phyloP scores from a whole-genome alignment of 2,888 invertebrate species.

The Ferdinandea cuprea region DNA sequence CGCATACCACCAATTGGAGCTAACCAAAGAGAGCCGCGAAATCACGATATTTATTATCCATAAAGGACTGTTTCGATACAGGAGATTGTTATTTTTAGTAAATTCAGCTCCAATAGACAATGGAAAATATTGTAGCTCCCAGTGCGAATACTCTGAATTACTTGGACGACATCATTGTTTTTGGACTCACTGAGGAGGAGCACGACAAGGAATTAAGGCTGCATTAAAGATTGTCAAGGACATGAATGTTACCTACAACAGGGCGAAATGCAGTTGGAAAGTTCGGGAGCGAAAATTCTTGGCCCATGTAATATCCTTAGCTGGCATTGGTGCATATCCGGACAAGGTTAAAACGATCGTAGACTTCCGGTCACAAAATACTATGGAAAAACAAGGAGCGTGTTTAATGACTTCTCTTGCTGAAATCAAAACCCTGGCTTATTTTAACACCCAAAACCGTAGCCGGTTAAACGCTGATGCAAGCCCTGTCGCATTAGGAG shows the following conservation, averaged over 20 bases:
- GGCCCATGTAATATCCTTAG: slow-evolving; percentile 28
- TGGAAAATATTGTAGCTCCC: slow-evolving; percentile 76
- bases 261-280: slow-evolving; percentile 72
- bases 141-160: slow-evolving; percentile 77
- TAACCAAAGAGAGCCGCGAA: slow-evolving; percentile 20
- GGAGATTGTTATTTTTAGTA: slow-evolving; percentile 79
- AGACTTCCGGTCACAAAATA: slow-evolving; percentile 49
- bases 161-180: slow-evolving; percentile 72
- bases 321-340: slow-evolving; percentile 29
- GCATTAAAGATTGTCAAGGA: slow-evolving; percentile 64
- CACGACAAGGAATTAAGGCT: slow-evolving; percentile 57
- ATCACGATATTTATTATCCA: slow-evolving; percentile 52
- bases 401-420: too few relatives aligned
- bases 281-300: slow-evolving; percentile 47
- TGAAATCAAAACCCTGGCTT: slow-evolving; percentile 20
- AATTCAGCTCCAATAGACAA: slow-evolving; percentile 77
- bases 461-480: slow-evolving; percentile 27
- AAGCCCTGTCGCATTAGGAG: slow-evolving; percentile 33
- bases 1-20: slow-evolving; percentile 76
- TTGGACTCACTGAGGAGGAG: slow-evolving; percentile 73
- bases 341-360: slow-evolving; percentile 44
- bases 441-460: slow-evolving; percentile 19
- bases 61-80: slow-evolving; percentile 76
- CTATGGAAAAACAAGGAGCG: slow-evolving; percentile 60
- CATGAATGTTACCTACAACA: slow-evolving; percentile 75